Percentiles rank a stretch among this genome's conserved stretches.
These are phyloP conservation scores for Acanthurus tractus DNA, from an alignment of 2,797 vertebrate species.

Conservation along the genomic window DNA sequence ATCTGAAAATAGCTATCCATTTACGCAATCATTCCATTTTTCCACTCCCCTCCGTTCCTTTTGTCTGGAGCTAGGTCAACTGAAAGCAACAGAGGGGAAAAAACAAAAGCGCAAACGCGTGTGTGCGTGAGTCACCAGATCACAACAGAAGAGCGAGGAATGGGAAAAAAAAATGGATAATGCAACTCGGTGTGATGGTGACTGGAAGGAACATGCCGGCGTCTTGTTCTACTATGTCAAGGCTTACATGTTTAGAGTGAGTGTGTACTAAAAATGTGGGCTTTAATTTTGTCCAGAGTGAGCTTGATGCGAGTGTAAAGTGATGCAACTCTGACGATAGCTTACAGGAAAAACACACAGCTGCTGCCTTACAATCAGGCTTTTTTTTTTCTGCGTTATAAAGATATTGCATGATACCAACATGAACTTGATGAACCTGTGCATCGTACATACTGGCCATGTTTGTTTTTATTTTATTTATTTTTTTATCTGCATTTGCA, in stretches of 20 bases:
- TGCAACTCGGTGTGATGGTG: conserved; percentile 36
- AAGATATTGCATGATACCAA: neutral
- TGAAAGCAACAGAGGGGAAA: conserved; percentile 61
- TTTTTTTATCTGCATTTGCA: neutral
- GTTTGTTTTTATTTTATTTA: too few relatives aligned
- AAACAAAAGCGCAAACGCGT: conserved; percentile 48
- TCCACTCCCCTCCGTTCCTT: conserved; percentile 42
- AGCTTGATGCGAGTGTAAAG: conserved; percentile 37
- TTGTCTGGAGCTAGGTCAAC: conserved; percentile 72
- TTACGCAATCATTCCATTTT: conserved; percentile 64
- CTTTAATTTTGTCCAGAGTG: conserved; percentile 40
- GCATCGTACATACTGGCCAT: neutral
- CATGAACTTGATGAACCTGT: neutral
- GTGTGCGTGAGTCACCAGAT: conserved; percentile 61
- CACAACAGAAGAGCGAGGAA: conserved; percentile 46
- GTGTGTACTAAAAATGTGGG: conserved; percentile 27
- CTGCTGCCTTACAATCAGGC: conserved; percentile 6
- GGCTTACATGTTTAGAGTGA: conserved; percentile 16
- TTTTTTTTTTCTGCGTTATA: conserved; percentile 3
- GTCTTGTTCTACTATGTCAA: conserved; percentile 30
- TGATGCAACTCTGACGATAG: conserved; percentile 53
- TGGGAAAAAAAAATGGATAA: conserved; percentile 30
- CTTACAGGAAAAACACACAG: conserved; percentile 15
- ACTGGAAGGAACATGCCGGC: conserved; percentile 48
- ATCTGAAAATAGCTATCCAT: conserved; percentile 68